A percentile compares a stretch with the other conserved stretches of the same genome.
Conservation (phyloP, 2,888 invertebrate genomes). For the Trichogramma evanescens region DNA sequence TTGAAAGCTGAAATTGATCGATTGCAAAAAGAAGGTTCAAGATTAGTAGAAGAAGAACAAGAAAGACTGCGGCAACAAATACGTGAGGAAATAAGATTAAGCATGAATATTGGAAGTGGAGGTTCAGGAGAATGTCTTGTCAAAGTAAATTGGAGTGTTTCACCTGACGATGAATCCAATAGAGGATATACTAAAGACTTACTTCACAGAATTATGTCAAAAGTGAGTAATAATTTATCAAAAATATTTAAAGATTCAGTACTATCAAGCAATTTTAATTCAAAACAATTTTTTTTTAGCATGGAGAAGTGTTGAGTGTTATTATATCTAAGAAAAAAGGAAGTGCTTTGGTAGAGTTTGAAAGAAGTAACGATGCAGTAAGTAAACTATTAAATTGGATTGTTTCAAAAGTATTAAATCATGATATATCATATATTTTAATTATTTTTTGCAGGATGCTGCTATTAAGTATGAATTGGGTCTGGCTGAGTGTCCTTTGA, state of each 20-base stretch:
- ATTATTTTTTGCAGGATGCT: constrained; percentile 44
- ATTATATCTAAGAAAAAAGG: constrained; percentile 56
- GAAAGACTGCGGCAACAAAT: constrained; percentile 62
- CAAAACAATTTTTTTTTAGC: constrained; percentile 45
- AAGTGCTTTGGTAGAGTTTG: constrained; percentile 78
- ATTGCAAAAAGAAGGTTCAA: constrained; percentile 77
- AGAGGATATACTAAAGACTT: constrained; percentile 67
- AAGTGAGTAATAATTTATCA: constrained; percentile 43
- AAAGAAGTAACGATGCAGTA: constrained; percentile 55
- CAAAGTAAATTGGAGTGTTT: constrained; percentile 76
- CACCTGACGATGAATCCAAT: constrained; percentile 60
- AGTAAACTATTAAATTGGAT: constrained; percentile 28
- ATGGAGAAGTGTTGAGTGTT: constrained; percentile 62
- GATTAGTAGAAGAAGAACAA: constrained; percentile 65
- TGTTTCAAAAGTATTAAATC: no score
- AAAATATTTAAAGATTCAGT: no score
- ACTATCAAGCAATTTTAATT: no score
- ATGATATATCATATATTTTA: no score
- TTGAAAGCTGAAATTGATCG: constrained; percentile 69
- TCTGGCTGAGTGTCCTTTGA: constrained; percentile 31
- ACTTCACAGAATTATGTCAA: constrained; percentile 64
- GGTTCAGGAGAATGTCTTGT: constrained; percentile 49
- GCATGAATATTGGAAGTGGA: background rate
- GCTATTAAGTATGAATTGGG: constrained; percentile 56
- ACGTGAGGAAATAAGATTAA: constrained; percentile 53